Conservation (phyloP, 2,888 invertebrate species). For the Netelia melanura region DNA sequence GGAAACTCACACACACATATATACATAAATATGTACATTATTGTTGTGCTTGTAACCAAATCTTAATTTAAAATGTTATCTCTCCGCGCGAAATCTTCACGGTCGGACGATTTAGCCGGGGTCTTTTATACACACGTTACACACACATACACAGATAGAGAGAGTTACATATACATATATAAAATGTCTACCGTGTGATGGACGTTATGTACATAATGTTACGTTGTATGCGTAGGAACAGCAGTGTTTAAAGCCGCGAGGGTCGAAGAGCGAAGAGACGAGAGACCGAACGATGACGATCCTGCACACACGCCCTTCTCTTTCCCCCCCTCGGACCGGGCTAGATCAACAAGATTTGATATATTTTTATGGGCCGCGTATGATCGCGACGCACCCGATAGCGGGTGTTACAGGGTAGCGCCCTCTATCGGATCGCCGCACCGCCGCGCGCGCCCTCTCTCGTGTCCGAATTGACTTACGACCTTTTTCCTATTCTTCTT, state of each 20-base stretch:
- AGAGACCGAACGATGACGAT: constrained; percentile 55
- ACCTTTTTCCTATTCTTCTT: not conserved
- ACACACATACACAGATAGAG: not conserved
- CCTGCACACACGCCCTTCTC: not conserved
- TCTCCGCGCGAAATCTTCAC: constrained; percentile 69
- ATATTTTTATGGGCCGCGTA: constrained; percentile 62
- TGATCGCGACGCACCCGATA: constrained; percentile 33
- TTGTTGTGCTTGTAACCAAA: constrained; percentile 63
- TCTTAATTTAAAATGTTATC: constrained; percentile 73
- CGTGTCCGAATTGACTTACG: not conserved
- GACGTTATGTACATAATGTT: constrained; percentile 31
- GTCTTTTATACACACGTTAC: constrained; percentile 7
- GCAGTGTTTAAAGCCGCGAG: constrained; percentile 30
- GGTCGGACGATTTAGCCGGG: constrained; percentile 64
- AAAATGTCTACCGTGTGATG: constrained; percentile 21
- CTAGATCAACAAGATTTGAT: constrained; percentile 60
- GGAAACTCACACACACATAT: constrained; percentile 1
- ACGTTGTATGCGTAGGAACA: constrained; percentile 38
- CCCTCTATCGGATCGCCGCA: not conserved
- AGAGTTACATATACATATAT: not conserved
- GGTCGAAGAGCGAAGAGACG: not conserved
- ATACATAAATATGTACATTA: constrained; percentile 40
- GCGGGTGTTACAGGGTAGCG: no score
- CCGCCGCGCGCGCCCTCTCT: not conserved
- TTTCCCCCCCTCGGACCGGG: constrained; percentile 10